Evolutionary conservation across 1,140 invertebrate genomes (phyloP).

Genomic region (Brachionus koreanus): DNA sequence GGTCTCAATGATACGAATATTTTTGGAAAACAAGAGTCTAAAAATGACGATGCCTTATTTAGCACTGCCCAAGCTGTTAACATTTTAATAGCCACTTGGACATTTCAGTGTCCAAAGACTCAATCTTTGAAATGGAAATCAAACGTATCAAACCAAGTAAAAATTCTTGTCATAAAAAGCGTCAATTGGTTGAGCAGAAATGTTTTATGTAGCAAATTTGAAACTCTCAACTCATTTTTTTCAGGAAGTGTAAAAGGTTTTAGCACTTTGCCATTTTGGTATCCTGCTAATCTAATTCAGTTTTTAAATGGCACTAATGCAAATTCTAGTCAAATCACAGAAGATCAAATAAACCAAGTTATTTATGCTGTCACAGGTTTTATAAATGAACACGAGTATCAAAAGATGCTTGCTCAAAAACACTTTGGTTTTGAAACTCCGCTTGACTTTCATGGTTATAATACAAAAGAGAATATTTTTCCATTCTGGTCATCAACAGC

Average conservation of each 20-base stretch:
- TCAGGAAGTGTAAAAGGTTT: conserved; percentile 51
- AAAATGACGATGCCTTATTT: conserved; percentile 50
- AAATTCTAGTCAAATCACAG: conserved; percentile 2
- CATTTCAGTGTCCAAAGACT: conserved; percentile 46
- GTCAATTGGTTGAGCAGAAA: conserved; percentile 48
- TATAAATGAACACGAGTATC: conserved; percentile 46
- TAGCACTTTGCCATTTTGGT: conserved; percentile 49
- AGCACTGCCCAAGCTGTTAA: conserved; percentile 50
- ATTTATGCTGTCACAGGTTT: conserved; percentile 48
- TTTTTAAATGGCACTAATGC: conserved; percentile 49
- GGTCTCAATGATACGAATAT: conserved; percentile 50
- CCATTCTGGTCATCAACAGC: conserved; percentile 51
- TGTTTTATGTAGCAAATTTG: conserved; percentile 48
- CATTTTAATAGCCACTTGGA: conserved; percentile 48
- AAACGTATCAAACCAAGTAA: conserved; percentile 48
- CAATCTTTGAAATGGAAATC: conserved; percentile 46
- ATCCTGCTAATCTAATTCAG: conserved; percentile 50
- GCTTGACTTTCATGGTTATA: conserved; percentile 49
- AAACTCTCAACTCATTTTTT: conserved; percentile 54
- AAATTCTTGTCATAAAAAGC: conserved; percentile 46
- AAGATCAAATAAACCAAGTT: neutral
- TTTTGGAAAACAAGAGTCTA: conserved; percentile 47
- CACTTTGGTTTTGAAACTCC: conserved; percentile 50
- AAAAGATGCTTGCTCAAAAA: conserved; percentile 46
- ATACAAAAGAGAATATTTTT: conserved; percentile 47